Percentiles rank a stretch among this genome's conserved stretches.
These are phyloP conservation scores for Arnoldichthys spilopterus DNA, from an alignment of 2,797 vertebrate genomes.

Conservation along the genomic window DNA sequence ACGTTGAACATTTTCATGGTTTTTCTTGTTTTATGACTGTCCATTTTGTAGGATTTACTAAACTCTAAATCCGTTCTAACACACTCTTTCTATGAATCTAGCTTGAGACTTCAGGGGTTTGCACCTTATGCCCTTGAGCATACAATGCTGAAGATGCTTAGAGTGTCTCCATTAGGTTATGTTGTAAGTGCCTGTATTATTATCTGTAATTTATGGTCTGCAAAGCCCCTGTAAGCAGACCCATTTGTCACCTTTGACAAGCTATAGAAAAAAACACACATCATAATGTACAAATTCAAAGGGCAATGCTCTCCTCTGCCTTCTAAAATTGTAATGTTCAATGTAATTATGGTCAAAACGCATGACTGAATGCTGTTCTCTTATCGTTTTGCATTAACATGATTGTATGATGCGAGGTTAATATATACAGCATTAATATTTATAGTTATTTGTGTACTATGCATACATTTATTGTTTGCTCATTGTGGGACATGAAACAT, in stretches of 20 bases:
- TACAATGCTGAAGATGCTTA: conserved; percentile 48
- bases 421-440: conserved; percentile 40
- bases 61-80: conserved; percentile 1
- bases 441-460: conserved; percentile 10
- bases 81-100: conserved; percentile 7
- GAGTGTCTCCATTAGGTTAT: conserved; percentile 58
- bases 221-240: conserved; percentile 34
- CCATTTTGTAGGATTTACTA: conserved; percentile 6
- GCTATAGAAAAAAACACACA: conserved; percentile 53
- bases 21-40: not conserved
- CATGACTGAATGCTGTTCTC: conserved; percentile 43
- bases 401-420: conserved; percentile 45
- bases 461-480: conserved; percentile 32
- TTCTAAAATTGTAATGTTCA: conserved; percentile 46
- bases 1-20: not conserved
- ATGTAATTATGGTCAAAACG: conserved; percentile 54
- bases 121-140: conserved; percentile 35
- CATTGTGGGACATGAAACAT: conserved; percentile 1
- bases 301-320: conserved; percentile 48
- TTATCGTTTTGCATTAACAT: conserved; percentile 53
- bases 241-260: conserved; percentile 54
- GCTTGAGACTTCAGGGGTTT: not conserved
- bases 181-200: conserved; percentile 55
- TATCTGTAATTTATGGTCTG: conserved; percentile 24
- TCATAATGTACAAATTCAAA: conserved; percentile 54